A percentile compares a stretch with the other conserved stretches of the same genome.
Evolutionary conservation across 2,113 vertebrate genomes (phyloP).

Genomic region (Excalfactoria chinensis): DNA sequence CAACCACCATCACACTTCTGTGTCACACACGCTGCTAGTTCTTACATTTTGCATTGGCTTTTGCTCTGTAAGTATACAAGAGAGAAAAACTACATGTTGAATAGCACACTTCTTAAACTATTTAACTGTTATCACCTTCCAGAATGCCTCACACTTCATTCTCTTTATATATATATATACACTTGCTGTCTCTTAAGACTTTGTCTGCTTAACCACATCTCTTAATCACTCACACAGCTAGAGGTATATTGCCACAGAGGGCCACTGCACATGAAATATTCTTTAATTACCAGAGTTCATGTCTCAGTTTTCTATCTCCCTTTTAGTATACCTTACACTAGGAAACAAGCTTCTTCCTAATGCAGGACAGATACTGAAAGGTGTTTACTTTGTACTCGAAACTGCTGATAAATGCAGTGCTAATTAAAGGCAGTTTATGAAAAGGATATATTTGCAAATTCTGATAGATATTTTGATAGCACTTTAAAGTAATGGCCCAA

Average conservation of each 20-base stretch:
- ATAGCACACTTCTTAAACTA: background rate
- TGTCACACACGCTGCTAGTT: background rate
- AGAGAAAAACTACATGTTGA: background rate
- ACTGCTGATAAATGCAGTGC: background rate
- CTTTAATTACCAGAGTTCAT: background rate
- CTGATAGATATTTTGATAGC: background rate
- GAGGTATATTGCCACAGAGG: background rate
- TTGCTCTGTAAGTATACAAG: background rate
- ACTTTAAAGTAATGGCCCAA: background rate
- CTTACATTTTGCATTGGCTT: background rate
- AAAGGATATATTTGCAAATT: conserved; percentile 1
- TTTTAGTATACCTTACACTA: background rate
- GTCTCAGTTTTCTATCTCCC: background rate
- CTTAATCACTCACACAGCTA: background rate
- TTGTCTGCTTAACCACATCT: background rate
- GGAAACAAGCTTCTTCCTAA: background rate
- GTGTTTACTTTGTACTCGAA: background rate
- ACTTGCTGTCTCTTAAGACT: background rate
- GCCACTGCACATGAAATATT: background rate
- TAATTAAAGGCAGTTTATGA: background rate
- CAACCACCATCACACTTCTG: background rate
- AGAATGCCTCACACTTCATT: background rate
- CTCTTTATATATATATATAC: background rate
- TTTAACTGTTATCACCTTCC: background rate
- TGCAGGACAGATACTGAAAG: background rate